Conservation (phyloP, 2,888 invertebrate species). For the Actias luna region DNA sequence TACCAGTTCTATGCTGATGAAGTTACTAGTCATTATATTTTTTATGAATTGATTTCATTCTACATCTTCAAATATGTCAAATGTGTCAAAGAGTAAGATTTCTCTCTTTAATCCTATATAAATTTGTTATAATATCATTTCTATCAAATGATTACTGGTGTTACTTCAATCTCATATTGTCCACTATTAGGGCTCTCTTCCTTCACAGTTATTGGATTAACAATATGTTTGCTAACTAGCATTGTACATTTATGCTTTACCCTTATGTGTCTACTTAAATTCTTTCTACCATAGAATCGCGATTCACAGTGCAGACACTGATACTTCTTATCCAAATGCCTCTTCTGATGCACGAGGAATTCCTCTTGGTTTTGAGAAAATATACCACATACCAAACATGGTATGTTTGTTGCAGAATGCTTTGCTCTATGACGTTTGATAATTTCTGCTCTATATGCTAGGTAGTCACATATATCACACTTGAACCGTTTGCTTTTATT, state of each 20-base stretch:
- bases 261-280: constrained; percentile 29
- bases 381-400: constrained; percentile 57
- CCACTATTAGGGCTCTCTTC: constrained; percentile 17
- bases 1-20: too few relatives aligned
- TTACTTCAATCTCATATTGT: constrained; percentile 4
- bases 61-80: too few relatives aligned
- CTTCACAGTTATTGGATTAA: constrained; percentile 20
- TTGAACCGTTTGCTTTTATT: constrained; percentile 38
- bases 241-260: constrained; percentile 25
- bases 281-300: constrained; percentile 43
- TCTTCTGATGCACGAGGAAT: constrained; percentile 47
- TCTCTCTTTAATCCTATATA: too few relatives aligned
- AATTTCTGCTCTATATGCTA: constrained; percentile 30
- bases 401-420: constrained; percentile 48
- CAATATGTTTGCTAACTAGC: constrained; percentile 16
- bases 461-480: constrained; percentile 58
- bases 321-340: constrained; percentile 54
- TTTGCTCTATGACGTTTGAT: constrained; percentile 48
- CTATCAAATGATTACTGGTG: neutral
- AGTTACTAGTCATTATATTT: too few relatives aligned
- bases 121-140: neutral
- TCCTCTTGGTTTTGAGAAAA: constrained; percentile 51
- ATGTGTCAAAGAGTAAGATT: too few relatives aligned
- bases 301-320: constrained; percentile 53
- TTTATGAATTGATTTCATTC: too few relatives aligned